Evolutionary conservation across 2,888 invertebrate species (phyloP), one percentile per base, ranked within the genome.

Genomic region (Euproctis similis): DNA sequence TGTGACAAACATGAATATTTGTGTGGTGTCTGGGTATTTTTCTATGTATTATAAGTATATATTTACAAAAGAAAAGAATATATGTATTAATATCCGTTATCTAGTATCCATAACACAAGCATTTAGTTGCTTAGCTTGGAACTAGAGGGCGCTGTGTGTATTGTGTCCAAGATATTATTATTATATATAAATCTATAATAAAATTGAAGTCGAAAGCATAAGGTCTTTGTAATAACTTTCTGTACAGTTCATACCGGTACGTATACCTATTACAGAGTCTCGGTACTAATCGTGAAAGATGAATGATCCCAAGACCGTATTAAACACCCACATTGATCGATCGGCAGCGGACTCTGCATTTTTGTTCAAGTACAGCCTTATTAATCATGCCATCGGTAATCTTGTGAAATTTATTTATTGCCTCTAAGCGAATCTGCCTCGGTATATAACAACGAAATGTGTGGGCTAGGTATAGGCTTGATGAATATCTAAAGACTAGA

Each of bases 361-460:
- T 82, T 81, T 81, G 78, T 75, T 55, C 59, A n/a, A 49, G 52
- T 54, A 57, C 50, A 47, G 59, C 58, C 64, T 63, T 80, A 81
- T 81, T 78, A 81, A 81, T 81, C 77, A 77, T 67, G 56, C 54
- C 53, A 65, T 51, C 70, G 70, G 75, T 74, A 71, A 80, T 76
- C 76, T 77, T 70, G 74, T 72, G 76, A 78, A 77, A 84, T 82
- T 80, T 80, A 84, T 82, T 80, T 80, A 82, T 82, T 84, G 78
- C 78, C 73, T 78, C 76, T 68, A 70, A 76, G 80, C 73, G 78
- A 80, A 84, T 84, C 80, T 80, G 68, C 75, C 56, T 47, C 49
- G 57, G 73, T 64, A 80, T 82, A 77, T 73, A 82, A 82, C 78
- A 81, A 80, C 80, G 47, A 59, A 71, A 65, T 77, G 81, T 84